Percentiles rank a stretch among this genome's conserved stretches.
Conservation (phyloP, 1,140 invertebrate genomes). For the Cydia amplana region DNA sequence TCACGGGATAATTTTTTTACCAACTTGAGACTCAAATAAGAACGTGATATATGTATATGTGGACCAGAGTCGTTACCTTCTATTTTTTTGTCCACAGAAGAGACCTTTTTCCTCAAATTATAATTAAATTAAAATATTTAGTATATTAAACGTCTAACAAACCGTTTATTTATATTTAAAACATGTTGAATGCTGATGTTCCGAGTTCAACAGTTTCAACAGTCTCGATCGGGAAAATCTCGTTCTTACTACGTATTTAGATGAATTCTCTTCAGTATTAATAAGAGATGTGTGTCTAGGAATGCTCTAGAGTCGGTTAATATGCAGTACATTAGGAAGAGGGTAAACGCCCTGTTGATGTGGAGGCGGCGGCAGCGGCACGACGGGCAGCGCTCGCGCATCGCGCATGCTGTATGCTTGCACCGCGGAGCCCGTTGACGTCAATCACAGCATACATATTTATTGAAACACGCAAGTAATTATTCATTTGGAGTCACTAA, state of each 20-base stretch:
- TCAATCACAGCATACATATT: constrained; percentile 42
- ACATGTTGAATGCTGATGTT: neutral
- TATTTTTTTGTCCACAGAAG: too few species aligned
- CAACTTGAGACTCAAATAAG: too few species aligned
- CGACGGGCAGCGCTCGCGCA: constrained; percentile 5
- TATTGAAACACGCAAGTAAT: constrained; percentile 42
- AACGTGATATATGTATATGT: too few species aligned
- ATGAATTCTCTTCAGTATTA: constrained; percentile 26
- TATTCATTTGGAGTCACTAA: constrained; percentile 45
- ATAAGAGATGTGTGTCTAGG: constrained; percentile 8
- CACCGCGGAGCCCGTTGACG: constrained; percentile 45
- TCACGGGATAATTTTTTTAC: too few species aligned
- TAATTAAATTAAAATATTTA: neutral
- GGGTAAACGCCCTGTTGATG: constrained; percentile 17
- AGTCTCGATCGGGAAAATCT: neutral
- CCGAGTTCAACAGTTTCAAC: neutral
- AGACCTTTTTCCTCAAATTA: too few species aligned
- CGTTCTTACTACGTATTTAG: constrained; percentile 23
- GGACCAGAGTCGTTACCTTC: too few species aligned
- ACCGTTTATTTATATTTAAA: neutral
- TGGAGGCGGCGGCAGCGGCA: neutral
- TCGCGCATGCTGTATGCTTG: constrained; percentile 1
- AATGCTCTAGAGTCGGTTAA: constrained; percentile 22
- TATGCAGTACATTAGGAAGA: constrained; percentile 30
- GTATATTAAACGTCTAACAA: neutral